phyloP scores from a whole-genome alignment of 92 coral and sea anemone species.

The Zoanthus solanderi region DNA sequence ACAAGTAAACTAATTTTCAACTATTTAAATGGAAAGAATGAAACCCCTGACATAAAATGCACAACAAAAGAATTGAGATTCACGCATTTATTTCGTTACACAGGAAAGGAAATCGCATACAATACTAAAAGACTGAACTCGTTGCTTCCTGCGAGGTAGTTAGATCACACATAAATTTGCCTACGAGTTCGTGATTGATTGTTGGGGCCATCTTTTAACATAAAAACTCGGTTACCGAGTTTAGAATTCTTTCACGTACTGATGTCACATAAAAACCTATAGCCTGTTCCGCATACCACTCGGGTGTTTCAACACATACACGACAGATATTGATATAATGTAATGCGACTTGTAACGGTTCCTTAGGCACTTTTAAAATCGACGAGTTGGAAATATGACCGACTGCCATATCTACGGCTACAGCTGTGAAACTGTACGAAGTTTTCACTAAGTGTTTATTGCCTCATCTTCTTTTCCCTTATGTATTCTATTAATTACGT shows the following conservation, averaged over 20 bases:
- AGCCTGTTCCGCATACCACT: background rate
- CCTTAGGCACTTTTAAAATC: background rate
- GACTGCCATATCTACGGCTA: no score
- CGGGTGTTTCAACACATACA: background rate
- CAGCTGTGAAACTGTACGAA: no score
- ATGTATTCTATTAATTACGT: background rate
- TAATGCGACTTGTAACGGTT: constrained; percentile 5
- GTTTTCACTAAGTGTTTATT: background rate
- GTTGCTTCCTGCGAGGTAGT: constrained; percentile 16
- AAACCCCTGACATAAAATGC: no score
- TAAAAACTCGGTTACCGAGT: constrained; percentile 8
- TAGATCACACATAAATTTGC: background rate
- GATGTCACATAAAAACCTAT: constrained; percentile 3
- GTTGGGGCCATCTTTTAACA: constrained; percentile 4
- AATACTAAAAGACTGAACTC: constrained; percentile 17
- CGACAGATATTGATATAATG: background rate
- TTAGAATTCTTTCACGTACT: constrained; percentile 9
- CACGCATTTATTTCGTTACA: no score
- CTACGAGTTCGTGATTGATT: background rate
- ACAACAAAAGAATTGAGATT: no score
- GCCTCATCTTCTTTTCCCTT: background rate
- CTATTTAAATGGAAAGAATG: no score
- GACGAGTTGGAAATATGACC: no score
- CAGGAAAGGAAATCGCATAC: constrained; percentile 10
- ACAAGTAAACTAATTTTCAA: background rate